phyloP scores from a whole-genome alignment of 2,888 invertebrate genomes.

The Orthosia cruda region DNA sequence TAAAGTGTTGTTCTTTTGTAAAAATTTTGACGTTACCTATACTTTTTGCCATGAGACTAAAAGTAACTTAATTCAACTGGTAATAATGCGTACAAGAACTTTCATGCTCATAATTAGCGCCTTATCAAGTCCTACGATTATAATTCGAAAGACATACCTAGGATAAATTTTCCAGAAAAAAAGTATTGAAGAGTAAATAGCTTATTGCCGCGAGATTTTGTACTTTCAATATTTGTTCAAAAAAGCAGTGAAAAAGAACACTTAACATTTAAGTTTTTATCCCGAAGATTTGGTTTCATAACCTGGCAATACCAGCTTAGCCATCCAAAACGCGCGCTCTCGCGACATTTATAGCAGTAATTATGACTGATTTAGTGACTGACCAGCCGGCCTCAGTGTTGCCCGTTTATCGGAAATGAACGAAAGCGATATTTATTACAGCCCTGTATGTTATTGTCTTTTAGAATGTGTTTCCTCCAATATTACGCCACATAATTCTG shows the following conservation, averaged over 20 bases:
- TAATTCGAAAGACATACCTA: not conserved
- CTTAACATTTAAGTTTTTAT: not conserved
- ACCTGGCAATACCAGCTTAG: conserved; percentile 48
- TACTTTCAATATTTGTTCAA: too few relatives aligned
- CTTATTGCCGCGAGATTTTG: too few relatives aligned
- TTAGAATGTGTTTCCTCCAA: conserved; percentile 53
- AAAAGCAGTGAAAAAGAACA: not conserved
- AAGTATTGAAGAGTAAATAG: too few relatives aligned
- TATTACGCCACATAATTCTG: conserved; percentile 53
- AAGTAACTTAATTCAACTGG: not conserved
- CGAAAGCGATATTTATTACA: conserved; percentile 58
- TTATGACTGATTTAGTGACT: conserved; percentile 76
- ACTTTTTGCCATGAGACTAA: not conserved
- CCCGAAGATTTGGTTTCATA: not conserved
- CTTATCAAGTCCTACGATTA: not conserved
- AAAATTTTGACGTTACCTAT: not conserved
- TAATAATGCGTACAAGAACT: too few relatives aligned
- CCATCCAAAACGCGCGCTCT: conserved; percentile 57
- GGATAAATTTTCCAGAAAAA: not conserved
- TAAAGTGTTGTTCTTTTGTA: not conserved
- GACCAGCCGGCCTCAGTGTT: conserved; percentile 60
- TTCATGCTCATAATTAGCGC: not conserved
- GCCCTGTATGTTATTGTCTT: conserved; percentile 55
- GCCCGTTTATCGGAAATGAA: conserved; percentile 64
- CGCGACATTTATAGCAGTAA: conserved; percentile 72